phyloP scores from a whole-genome alignment of 2,888 invertebrate genomes.

The Trichogramma dendrolimi region DNA sequence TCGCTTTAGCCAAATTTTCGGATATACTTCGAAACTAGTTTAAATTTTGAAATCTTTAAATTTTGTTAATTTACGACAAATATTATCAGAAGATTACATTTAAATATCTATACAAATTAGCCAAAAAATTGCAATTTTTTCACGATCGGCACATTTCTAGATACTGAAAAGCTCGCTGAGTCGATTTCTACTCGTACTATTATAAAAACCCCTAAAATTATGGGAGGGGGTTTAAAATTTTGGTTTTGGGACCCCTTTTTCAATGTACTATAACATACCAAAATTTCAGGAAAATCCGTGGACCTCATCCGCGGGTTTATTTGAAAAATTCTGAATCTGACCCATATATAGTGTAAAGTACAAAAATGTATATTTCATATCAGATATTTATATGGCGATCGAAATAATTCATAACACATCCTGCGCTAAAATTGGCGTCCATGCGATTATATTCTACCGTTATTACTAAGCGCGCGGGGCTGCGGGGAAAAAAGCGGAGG shows the following conservation, averaged over 20 bases:
- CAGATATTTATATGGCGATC: too few relatives aligned
- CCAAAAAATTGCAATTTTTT: not conserved
- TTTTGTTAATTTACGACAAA: conserved; percentile 18
- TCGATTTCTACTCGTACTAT: conserved; percentile 15
- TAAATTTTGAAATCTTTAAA: conserved; percentile 18
- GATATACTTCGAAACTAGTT: conserved; percentile 17
- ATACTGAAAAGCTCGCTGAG: conserved; percentile 20
- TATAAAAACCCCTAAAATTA: too few relatives aligned
- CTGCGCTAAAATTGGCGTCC: not conserved
- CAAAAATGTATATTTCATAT: conserved; percentile 17
- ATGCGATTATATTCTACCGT: conserved; percentile 1
- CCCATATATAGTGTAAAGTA: conserved; percentile 23
- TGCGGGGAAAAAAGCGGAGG: too few relatives aligned
- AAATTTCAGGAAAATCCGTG: too few relatives aligned
- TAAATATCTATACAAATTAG: conserved; percentile 24
- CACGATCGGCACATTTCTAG: conserved; percentile 24
- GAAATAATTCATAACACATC: conserved; percentile 21
- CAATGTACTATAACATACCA: too few relatives aligned
- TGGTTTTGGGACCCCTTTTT: too few relatives aligned
- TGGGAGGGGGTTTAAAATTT: conserved; percentile 51
- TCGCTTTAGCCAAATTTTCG: too few relatives aligned
- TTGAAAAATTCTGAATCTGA: too few relatives aligned
- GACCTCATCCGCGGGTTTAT: too few relatives aligned
- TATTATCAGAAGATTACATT: conserved; percentile 18
- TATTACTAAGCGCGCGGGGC: too few relatives aligned